A percentile compares a stretch with the other conserved stretches of the same genome.
Evolutionary conservation across 2,113 vertebrate genomes (phyloP).

Genomic region (Clupea harengus): DNA sequence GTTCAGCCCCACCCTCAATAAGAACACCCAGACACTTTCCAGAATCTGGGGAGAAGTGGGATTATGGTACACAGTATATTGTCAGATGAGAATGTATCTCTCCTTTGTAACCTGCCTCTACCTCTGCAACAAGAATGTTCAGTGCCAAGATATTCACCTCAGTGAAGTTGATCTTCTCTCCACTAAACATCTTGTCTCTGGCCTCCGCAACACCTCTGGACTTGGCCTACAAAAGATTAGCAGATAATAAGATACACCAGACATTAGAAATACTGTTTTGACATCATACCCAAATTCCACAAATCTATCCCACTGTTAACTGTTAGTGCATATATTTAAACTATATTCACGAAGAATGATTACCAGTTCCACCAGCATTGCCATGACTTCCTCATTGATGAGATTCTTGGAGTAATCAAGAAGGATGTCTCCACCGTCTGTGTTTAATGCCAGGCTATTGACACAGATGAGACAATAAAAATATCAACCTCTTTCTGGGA

Average conservation of each 20-base stretch:
- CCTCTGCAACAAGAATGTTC: not conserved
- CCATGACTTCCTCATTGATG: conserved; percentile 86
- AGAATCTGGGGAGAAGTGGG: not conserved
- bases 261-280: not conserved
- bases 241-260: not conserved
- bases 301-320: not conserved
- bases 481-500: not conserved
- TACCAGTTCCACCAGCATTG: conserved; percentile 91
- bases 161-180: conserved; percentile 95
- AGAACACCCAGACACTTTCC: not conserved
- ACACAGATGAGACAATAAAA: conserved; percentile 37
- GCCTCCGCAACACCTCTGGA: conserved; percentile 87
- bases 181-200: conserved; percentile 87
- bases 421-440: conserved; percentile 85
- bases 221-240: conserved; percentile 75
- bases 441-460: conserved; percentile 78
- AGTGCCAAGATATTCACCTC: conserved; percentile 74
- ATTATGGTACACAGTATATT: not conserved
- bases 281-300: no score
- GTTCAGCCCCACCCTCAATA: not conserved
- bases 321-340: not conserved
- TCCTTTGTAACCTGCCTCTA: conserved; percentile 7
- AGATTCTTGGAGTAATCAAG: conserved; percentile 97
- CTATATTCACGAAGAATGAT: conserved; percentile 7
- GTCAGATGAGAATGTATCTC: not conserved